Evolutionary conservation across 2,888 invertebrate species (phyloP).

Genomic region (Deilephila porcellus): DNA sequence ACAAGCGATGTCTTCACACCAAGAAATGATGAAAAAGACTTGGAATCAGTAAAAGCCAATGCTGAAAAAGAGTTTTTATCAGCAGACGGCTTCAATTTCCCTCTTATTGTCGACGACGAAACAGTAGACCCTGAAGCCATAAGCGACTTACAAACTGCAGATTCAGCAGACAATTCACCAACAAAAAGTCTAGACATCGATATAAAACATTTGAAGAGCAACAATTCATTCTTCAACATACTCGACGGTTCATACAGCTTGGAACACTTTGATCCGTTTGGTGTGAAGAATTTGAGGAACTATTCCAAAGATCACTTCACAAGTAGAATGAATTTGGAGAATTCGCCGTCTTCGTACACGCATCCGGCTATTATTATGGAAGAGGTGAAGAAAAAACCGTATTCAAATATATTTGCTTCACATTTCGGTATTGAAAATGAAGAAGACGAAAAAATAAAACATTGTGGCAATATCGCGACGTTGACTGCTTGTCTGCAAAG

Average conservation of each 20-base stretch:
- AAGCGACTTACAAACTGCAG: conserved; percentile 51
- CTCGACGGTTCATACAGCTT: conserved; percentile 79
- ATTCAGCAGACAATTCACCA: conserved; percentile 59
- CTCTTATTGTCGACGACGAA: conserved; percentile 71
- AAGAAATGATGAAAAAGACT: conserved; percentile 63
- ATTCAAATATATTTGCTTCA: conserved; percentile 69
- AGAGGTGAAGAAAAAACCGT: conserved; percentile 75
- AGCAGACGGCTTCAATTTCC: conserved; percentile 74
- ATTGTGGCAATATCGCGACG: conserved; percentile 74
- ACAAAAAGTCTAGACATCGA: conserved; percentile 51
- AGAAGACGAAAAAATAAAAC: conserved; percentile 56
- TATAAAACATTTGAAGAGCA: conserved; percentile 42
- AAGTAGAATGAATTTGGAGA: conserved; percentile 61
- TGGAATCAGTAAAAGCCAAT: conserved; percentile 55
- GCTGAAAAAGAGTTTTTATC: conserved; percentile 64
- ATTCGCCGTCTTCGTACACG: conserved; percentile 64
- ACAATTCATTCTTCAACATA: conserved; percentile 73
- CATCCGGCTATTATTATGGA: conserved; percentile 73
- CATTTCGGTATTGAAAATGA: conserved; percentile 58
- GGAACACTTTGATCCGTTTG: conserved; percentile 76
- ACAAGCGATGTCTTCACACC: conserved; percentile 70
- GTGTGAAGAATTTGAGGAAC: conserved; percentile 61
- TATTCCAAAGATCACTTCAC: conserved; percentile 63
- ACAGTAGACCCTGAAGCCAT: conserved; percentile 54
- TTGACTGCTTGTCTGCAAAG: conserved; percentile 86